Base-by-base conservation (phyloP, 1,140 invertebrate species). In the Drosophila persimilis region DNA sequence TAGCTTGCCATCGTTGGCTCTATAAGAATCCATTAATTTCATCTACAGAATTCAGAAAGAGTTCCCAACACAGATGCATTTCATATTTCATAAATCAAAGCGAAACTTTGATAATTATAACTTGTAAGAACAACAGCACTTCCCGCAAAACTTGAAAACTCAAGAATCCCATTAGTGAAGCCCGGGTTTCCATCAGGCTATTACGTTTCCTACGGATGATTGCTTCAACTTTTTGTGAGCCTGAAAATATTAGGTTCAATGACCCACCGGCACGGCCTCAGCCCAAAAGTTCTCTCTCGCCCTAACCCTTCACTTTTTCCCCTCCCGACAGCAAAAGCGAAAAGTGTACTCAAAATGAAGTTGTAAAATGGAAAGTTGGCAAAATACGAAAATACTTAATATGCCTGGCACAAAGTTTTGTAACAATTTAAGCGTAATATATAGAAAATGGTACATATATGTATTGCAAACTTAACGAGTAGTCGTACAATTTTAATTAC, bases 331-430 rank as follows among this genome's bases (percentile, higher is more conserved):
- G 35, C 9, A 39, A 39, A 39, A 39, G 11, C 35, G 35, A 39
- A 39, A 8, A 8, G n/a, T n/a, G 6, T 6, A 26, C 47, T 48
- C 26, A 41, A 29, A 73, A 60, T 53, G 41, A 44, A 45, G 26
- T 56, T 26, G 46, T 53, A 62, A 71, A 66, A 57, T 26, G 8
- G 66, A 79, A 72, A 61, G 54, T 75, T 75, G 67, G 58, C 73
- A 66, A 69, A 67, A 51, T 47, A 24, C 7, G 67, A 66, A 69
- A 73, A 51, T 47, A 45, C 13, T 57, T 80, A 51, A 31, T 50
- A 47, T 57, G 67, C 31, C 52, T 48, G 48, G 44, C 45, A 48
- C 62, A 61, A 76, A 31, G 48, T 51, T 75, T 65, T 43, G 63
- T 47, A 62, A 62, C 45, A 22, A 50, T 55, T 69, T 59, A 59